Percentiles rank a stretch among this genome's conserved stretches.
These are phyloP conservation scores for Eupeodes corollae DNA, from an alignment of 1,140 invertebrate genomes.

Conservation along the genomic window DNA sequence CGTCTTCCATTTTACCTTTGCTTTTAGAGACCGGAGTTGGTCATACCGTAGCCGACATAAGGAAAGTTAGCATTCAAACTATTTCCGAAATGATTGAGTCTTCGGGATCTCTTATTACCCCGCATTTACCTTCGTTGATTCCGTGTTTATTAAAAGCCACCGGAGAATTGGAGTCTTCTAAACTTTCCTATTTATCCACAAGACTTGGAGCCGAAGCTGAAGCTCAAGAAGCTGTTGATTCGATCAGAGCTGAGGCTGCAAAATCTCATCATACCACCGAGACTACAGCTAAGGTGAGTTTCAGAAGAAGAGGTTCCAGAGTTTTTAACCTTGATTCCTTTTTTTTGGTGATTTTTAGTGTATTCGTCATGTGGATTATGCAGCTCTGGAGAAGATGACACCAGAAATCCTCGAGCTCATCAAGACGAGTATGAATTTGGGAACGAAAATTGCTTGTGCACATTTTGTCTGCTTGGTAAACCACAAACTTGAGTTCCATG, in stretches of 20 bases:
- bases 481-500: neutral
- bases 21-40: conserved; percentile 68
- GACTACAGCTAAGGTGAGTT: conserved; percentile 63
- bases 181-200: conserved; percentile 68
- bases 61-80: conserved; percentile 68
- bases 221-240: conserved; percentile 62
- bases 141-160: conserved; percentile 73
- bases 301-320: neutral
- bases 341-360: conserved; percentile 45
- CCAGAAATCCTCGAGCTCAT: conserved; percentile 73
- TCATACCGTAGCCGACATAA: conserved; percentile 66
- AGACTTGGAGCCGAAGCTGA: conserved; percentile 52
- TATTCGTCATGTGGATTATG: conserved; percentile 68
- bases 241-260: conserved; percentile 59
- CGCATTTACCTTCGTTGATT: conserved; percentile 68
- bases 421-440: conserved; percentile 65
- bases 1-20: conserved; percentile 66
- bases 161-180: conserved; percentile 69
- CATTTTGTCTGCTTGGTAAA: conserved; percentile 67
- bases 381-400: conserved; percentile 63
- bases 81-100: conserved; percentile 71
- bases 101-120: conserved; percentile 63
- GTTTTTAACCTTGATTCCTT: neutral
- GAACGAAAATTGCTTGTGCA: conserved; percentile 73
- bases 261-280: conserved; percentile 79